Conservation (phyloP, 2,888 invertebrate genomes). For the Malacosoma neustria region DNA sequence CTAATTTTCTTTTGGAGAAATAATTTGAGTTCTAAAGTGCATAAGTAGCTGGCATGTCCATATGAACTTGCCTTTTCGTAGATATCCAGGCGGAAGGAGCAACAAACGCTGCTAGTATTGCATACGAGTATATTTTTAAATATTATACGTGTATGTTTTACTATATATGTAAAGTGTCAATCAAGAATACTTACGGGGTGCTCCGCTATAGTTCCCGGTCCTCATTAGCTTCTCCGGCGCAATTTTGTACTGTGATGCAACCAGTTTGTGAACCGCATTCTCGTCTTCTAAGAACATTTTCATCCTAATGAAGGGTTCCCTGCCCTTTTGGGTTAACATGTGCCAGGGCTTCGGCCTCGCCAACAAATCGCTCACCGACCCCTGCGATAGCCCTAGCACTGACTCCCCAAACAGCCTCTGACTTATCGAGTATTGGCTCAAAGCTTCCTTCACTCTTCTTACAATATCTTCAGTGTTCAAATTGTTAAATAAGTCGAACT, state of each 20-base stretch:
- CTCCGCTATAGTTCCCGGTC: constrained; percentile 93
- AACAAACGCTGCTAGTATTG: too few relatives aligned
- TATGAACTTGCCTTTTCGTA: too few relatives aligned
- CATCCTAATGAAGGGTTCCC: constrained; percentile 98
- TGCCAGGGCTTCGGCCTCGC: constrained; percentile 99
- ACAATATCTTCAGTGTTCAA: constrained; percentile 99
- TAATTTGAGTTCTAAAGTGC: too few relatives aligned
- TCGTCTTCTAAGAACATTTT: constrained; percentile 98
- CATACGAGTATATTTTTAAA: too few relatives aligned
- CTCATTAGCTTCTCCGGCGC: constrained; percentile 98
- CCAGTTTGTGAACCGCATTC: constrained; percentile 94
- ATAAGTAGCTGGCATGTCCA: too few relatives aligned
- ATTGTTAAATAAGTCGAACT: constrained; percentile 98
- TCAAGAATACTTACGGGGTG: constrained; percentile 81
- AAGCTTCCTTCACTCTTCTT: constrained; percentile 94
- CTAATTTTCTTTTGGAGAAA: too few relatives aligned
- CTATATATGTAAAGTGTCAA: too few relatives aligned
- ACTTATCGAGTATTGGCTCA: constrained; percentile 97
- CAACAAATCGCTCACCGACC: constrained; percentile 96
- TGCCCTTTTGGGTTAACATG: constrained; percentile 97
- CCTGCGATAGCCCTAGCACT: constrained; percentile 96
- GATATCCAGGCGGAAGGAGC: too few relatives aligned
- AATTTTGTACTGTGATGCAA: constrained; percentile 98
- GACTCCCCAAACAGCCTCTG: constrained; percentile 98
- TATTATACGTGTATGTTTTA: too few relatives aligned